Conservation (phyloP, 2,888 invertebrate genomes). For the Syrphus vitripennis region DNA sequence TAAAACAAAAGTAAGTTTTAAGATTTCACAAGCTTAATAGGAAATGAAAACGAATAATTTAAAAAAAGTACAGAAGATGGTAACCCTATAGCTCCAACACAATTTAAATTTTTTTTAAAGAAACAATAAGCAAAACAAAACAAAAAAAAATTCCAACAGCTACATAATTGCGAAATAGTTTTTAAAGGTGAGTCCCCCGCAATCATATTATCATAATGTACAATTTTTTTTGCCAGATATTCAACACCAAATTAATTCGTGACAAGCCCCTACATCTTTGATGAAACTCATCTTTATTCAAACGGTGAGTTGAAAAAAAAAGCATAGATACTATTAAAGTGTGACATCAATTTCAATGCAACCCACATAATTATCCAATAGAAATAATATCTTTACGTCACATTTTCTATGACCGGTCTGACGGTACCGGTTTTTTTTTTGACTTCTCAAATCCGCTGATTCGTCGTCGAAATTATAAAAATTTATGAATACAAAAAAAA, state of each 20-base stretch:
- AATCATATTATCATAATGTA: too few relatives aligned
- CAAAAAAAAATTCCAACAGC: not conserved
- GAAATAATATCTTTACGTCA: not conserved
- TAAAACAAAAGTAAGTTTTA: too few relatives aligned
- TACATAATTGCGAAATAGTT: not conserved
- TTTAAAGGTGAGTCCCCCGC: not conserved
- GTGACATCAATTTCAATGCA: not conserved
- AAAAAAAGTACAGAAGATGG: too few relatives aligned
- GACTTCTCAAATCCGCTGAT: not conserved
- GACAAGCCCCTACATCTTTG: not conserved
- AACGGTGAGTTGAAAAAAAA: not conserved
- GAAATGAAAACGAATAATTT: too few relatives aligned
- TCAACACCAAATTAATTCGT: not conserved
- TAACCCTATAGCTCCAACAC: too few relatives aligned
- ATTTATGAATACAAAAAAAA: not conserved
- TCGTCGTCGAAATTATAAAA: not conserved
- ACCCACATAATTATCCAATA: not conserved
- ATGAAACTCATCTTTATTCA: not conserved
- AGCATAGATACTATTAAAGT: not conserved
- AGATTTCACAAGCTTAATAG: too few relatives aligned
- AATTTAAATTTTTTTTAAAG: too few relatives aligned
- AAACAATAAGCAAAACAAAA: too few relatives aligned
- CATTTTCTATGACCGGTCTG: not conserved
- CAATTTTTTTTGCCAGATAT: not conserved
- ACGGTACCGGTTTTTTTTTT: not conserved